phyloP scores from a whole-genome alignment of 2,888 invertebrate genomes.

The Entomobrya multifasciata region DNA sequence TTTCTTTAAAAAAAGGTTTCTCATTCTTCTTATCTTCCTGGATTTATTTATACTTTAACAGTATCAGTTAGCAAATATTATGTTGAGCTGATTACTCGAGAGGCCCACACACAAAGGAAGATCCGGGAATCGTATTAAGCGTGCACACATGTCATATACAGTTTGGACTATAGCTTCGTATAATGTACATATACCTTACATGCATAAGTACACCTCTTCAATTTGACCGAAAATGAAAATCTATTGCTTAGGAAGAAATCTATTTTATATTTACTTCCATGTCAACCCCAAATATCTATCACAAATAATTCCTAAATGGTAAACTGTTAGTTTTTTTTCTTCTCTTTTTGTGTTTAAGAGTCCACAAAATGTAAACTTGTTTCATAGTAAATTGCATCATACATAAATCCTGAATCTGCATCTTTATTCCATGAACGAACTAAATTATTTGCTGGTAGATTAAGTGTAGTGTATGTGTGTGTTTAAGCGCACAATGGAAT shows the following conservation, averaged over 20 bases:
- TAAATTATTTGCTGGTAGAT: too few species aligned
- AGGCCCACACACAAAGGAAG: neutral
- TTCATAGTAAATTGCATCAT: too few species aligned
- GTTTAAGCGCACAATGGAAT: slow-evolving; percentile 4
- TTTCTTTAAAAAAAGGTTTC: neutral
- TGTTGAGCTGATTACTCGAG: neutral
- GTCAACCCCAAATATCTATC: too few species aligned
- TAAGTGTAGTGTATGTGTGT: neutral
- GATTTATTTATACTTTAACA: neutral
- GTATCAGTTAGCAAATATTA: neutral
- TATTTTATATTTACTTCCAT: too few species aligned
- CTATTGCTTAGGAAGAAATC: too few species aligned
- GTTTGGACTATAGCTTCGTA: too few species aligned
- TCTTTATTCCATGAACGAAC: neutral
- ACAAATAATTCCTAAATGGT: too few species aligned
- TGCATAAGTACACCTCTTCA: too few species aligned
- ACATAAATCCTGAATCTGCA: neutral
- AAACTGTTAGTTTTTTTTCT: neutral
- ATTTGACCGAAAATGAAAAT: too few species aligned
- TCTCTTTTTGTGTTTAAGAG: neutral
- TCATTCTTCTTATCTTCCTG: neutral
- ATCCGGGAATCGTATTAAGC: neutral
- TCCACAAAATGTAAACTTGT: neutral
- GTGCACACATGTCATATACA: too few species aligned
- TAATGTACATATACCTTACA: too few species aligned